Evolutionary conservation across 2,113 vertebrate genomes (phyloP), one percentile per base, ranked within the genome.

Genomic region (Ammospiza caudacuta): DNA sequence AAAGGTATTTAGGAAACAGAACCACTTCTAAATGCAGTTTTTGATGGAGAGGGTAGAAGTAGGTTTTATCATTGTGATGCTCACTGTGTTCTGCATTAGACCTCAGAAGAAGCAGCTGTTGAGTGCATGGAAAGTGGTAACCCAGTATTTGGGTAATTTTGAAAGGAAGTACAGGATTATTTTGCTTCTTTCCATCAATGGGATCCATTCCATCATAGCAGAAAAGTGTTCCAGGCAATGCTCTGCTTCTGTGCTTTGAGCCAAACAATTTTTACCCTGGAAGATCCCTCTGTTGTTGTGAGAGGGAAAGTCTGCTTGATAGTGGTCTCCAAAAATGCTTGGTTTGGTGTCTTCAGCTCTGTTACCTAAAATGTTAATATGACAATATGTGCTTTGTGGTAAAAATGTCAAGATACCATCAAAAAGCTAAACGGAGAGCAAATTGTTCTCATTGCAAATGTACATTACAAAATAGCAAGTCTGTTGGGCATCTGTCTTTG

Each of bases 61-160:
- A 44, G 20, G 3, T 67, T 85, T 76, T 62, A 23, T 0, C 0
- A 1, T 51, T 73, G 35, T 51, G 15, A 18, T 46, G 9, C 47
- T 83, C 19, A 9, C 41, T 61, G 49, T 62, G 27, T 47, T 75
- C 22, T 80, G 14, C 44, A 13, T 41, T 41, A 52, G 52, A 77
- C 14, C 11, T 25, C 14, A 41, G n/a, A 37, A 80, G 78, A 25
- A 66, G 29, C 16, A 57, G 21, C 18, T 57, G 3, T 69, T 11
- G 33, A 76, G 11, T 64, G 19, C 31, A 33, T 47, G 19, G 18
- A 24, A 94, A 68, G 22, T 15, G 8, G 31, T 59, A 63, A 83
- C 3, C 9, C 19, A 51, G 23, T 29, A 51, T 72, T 63, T 20
- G 13, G 3, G 14, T 61, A 0, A 49, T 67, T 68, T 83, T 47